A percentile compares a stretch with the other conserved stretches of the same genome.
phyloP scores from a whole-genome alignment of 2,797 vertebrate species.

The Syncerus caffer region DNA sequence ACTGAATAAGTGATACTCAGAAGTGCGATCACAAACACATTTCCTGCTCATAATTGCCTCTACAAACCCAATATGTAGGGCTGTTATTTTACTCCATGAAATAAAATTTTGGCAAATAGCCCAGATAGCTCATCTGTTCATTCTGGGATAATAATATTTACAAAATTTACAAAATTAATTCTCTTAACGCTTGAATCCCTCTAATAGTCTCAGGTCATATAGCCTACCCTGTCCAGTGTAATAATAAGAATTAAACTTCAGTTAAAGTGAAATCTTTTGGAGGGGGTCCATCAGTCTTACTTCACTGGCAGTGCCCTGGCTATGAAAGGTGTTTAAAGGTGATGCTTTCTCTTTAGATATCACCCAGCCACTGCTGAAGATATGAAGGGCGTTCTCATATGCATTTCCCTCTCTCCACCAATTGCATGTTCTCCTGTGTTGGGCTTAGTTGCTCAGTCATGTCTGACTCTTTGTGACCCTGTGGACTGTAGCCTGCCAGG shows the following conservation, averaged over 20 bases:
- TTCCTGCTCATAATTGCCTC: neutral
- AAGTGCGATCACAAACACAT: neutral
- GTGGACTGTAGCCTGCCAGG: neutral
- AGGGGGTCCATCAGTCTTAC: neutral
- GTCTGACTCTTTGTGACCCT: neutral
- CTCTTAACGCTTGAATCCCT: neutral
- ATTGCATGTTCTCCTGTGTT: neutral
- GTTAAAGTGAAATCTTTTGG: neutral
- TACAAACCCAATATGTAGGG: neutral
- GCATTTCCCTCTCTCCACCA: neutral
- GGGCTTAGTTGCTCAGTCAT: neutral
- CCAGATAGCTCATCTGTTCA: slow-evolving; percentile 10
- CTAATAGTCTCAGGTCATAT: neutral
- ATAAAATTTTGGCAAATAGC: slow-evolving; percentile 22
- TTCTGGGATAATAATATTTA: neutral
- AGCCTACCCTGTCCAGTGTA: neutral
- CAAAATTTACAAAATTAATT: neutral
- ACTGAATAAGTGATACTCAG: neutral
- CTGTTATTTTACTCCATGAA: neutral
- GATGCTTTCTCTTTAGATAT: neutral
- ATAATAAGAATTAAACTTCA: neutral
- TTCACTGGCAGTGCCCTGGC: neutral
- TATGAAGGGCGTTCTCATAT: too few relatives aligned
- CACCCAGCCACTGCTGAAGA: neutral
- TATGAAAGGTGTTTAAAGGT: neutral